These are phyloP conservation scores for Deilephila porcellus DNA, from an alignment of 2,888 invertebrate species.

Conservation along the genomic window DNA sequence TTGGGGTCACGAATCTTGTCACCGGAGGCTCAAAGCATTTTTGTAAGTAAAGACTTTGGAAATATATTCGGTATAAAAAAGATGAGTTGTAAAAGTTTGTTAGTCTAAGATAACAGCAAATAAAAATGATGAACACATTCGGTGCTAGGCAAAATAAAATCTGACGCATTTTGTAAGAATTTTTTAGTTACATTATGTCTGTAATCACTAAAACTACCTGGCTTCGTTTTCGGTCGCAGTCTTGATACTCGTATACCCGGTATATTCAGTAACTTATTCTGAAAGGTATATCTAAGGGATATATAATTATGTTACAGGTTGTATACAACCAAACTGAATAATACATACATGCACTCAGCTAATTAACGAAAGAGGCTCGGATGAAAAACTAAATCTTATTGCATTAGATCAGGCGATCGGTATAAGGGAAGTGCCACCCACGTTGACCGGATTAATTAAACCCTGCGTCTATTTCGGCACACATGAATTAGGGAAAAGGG, in stretches of 20 bases:
- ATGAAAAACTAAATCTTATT: slow-evolving; percentile 24
- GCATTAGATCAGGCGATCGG: slow-evolving; percentile 18
- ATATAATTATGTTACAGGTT: neutral
- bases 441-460: slow-evolving; percentile 15
- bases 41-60: neutral
- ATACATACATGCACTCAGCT: neutral
- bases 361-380: slow-evolving; percentile 10
- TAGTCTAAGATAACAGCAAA: too few relatives aligned
- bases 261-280: neutral
- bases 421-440: slow-evolving; percentile 18
- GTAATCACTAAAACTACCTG: too few relatives aligned
- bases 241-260: too few relatives aligned
- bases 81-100: too few relatives aligned
- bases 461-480: neutral
- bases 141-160: too few relatives aligned
- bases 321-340: neutral
- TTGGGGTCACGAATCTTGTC: neutral
- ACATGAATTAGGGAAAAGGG: slow-evolving; percentile 1
- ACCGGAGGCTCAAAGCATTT: neutral
- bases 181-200: too few relatives aligned
- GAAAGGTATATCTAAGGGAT: too few relatives aligned
- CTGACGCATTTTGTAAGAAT: too few relatives aligned
- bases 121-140: too few relatives aligned
- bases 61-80: too few relatives aligned
- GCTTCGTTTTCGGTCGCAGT: too few relatives aligned